Base-by-base conservation (phyloP, 2,797 vertebrate species). In the Xenops minutus region DNA sequence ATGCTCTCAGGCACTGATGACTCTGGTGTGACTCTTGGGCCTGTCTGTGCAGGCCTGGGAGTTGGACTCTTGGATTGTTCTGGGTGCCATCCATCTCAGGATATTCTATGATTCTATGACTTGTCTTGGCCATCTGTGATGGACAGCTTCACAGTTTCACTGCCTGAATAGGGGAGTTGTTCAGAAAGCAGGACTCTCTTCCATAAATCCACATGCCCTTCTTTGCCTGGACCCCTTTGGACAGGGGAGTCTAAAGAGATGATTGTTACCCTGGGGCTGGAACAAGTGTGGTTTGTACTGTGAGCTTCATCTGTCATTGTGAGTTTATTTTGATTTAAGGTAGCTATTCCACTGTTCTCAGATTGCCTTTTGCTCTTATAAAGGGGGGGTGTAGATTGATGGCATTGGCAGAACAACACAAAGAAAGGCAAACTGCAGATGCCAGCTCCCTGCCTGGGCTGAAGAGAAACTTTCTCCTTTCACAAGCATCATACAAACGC, bases 391-490 rank as follows among this genome's bases (percentile, higher is more conserved):
- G 59, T 46, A 56, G 85, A 90, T 37, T 61, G 79, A 88, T 36
- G 67, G n/a, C 55, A 41, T 63, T 88, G 71, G 76, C 64, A 59
- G 91, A 92, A 66, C 34, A 92, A 51, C 76, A 89, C 56, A 49
- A 95, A 79, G n/a, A 32, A 55, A 74, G 11, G 59, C 19, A 14
- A 92, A 58, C 59, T 67, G 75, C 72, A 75, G 78, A 85, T 86
- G 64, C 64, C 93, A 93, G 58, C 58, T 59, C 76, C 81, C 68
- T 19, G 66, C 74, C 73, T 20, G 44, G 51, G 10, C 80, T 78
- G 48, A 81, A 85, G 62, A 87, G 27, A 94, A 89, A 83, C 44
- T 67, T 72, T 93, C 76, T 95, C 59, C 88, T 95, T 95, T 95
- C 91, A 80, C 71, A 68, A 79, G 63, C 63, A 17, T 18, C 7